These are phyloP conservation scores for Drosophila bifasciata DNA, from an alignment of 1,140 invertebrate species.

Conservation along the genomic window DNA sequence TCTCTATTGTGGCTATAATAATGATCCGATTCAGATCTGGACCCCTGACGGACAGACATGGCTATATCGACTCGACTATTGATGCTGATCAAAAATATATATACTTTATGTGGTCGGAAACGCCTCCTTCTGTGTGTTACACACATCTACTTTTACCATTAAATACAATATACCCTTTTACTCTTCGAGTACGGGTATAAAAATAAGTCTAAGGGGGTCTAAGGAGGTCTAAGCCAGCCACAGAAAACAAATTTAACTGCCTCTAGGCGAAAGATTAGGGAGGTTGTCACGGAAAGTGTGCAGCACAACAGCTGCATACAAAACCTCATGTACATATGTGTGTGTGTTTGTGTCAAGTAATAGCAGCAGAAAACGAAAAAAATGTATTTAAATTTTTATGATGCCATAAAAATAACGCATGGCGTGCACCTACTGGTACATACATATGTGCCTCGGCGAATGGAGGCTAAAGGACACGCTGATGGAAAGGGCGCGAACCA, in stretches of 20 bases:
- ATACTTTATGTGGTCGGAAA: no score
- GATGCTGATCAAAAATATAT: no score
- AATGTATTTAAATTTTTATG: conserved; percentile 79
- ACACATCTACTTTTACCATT: no score
- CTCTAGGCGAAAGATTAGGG: neutral
- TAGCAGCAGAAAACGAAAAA: conserved; percentile 46
- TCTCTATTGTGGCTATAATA: no score
- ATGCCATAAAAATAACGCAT: conserved; percentile 77
- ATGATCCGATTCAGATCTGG: no score
- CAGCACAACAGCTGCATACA: conserved; percentile 55
- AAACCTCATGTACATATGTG: conserved; percentile 19
- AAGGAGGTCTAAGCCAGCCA: no score
- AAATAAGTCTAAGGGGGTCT: conserved; percentile 29
- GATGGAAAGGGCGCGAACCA: neutral
- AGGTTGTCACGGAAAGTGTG: neutral
- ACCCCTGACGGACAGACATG: no score
- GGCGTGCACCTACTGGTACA: conserved; percentile 37
- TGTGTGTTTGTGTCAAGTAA: conserved; percentile 26
- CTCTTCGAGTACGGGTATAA: conserved; percentile 11
- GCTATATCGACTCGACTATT: no score
- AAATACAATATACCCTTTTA: no score
- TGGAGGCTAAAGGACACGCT: conserved; percentile 3
- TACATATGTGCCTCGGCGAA: no score
- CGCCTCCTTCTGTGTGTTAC: no score
- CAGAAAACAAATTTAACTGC: conserved; percentile 42